Evolutionary conservation across 2,797 vertebrate genomes (phyloP).

Genomic region (Meda fulgida): DNA sequence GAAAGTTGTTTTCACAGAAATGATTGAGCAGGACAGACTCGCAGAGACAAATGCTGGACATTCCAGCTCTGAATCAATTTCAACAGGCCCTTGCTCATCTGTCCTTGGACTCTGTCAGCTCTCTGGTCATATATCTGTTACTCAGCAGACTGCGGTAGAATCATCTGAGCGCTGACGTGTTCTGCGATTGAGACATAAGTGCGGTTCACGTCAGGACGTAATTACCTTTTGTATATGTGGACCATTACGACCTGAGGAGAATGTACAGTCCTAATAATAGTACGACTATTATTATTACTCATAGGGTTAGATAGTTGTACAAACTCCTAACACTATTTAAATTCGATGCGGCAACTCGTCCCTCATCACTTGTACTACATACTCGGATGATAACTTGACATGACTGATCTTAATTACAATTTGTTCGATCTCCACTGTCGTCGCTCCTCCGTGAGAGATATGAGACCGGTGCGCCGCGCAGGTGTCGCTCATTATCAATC

Average conservation of each 20-base stretch:
- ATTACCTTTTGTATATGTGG: conserved; percentile 49
- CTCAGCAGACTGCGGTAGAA: conserved; percentile 70
- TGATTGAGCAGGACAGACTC: conserved; percentile 54
- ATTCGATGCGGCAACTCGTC: neutral
- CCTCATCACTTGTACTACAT: no score
- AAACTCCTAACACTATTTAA: neutral
- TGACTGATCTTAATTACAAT: no score
- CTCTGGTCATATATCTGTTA: conserved; percentile 65
- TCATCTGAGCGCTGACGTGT: conserved; percentile 63
- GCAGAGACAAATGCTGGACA: conserved; percentile 62
- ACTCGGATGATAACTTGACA: no score
- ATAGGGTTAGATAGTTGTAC: neutral
- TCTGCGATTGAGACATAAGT: conserved; percentile 71
- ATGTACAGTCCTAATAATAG: conserved; percentile 6
- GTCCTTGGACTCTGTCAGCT: conserved; percentile 65
- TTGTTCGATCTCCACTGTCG: no score
- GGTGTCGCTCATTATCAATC: no score
- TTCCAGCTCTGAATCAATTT: conserved; percentile 66
- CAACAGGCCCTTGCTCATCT: conserved; percentile 33
- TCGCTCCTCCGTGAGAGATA: no score
- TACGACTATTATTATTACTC: neutral
- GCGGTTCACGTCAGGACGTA: conserved; percentile 43
- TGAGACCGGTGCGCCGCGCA: no score
- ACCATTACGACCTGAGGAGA: neutral
- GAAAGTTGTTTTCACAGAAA: conserved; percentile 64